Conservation (phyloP, 1,140 invertebrate species). For the Ceratoteleas bidentatus region DNA sequence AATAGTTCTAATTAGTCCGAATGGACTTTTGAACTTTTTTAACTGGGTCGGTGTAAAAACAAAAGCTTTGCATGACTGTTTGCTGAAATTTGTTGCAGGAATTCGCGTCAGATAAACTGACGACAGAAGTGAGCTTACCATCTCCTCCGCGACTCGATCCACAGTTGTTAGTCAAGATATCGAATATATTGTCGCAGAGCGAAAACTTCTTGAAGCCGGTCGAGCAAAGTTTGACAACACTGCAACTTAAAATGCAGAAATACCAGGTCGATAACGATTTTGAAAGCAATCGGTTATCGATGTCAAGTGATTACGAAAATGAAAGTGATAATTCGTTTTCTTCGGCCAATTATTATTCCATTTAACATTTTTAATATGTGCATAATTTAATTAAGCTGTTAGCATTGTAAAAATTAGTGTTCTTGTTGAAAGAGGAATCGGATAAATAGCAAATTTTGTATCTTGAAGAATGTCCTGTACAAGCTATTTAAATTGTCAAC, state of each 20-base stretch:
- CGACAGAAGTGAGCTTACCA: slow-evolving; percentile 58
- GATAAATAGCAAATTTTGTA: no score
- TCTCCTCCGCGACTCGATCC: slow-evolving; percentile 71
- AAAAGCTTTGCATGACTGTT: not conserved
- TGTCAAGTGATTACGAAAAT: slow-evolving; percentile 44
- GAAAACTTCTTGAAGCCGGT: slow-evolving; percentile 72
- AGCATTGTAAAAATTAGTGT: no score
- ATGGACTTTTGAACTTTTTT: not conserved
- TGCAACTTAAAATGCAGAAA: slow-evolving; percentile 68
- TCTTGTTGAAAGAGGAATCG: no score
- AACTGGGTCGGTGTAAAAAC: not conserved
- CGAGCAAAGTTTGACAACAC: slow-evolving; percentile 69
- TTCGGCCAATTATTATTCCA: slow-evolving; percentile 40
- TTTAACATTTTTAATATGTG: no score
- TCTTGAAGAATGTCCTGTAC: no score
- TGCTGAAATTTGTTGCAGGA: slow-evolving; percentile 7
- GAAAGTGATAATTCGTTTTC: slow-evolving; percentile 45
- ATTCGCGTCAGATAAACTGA: slow-evolving; percentile 1
- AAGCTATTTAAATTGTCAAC: no score
- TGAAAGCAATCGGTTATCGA: slow-evolving; percentile 26
- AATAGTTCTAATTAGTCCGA: no score
- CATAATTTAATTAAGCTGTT: no score
- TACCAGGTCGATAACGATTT: slow-evolving; percentile 48
- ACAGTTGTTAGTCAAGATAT: slow-evolving; percentile 70
- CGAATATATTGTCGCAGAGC: slow-evolving; percentile 68